Conservation (phyloP, 2,797 vertebrate species). For the Crenichthys baileyi region DNA sequence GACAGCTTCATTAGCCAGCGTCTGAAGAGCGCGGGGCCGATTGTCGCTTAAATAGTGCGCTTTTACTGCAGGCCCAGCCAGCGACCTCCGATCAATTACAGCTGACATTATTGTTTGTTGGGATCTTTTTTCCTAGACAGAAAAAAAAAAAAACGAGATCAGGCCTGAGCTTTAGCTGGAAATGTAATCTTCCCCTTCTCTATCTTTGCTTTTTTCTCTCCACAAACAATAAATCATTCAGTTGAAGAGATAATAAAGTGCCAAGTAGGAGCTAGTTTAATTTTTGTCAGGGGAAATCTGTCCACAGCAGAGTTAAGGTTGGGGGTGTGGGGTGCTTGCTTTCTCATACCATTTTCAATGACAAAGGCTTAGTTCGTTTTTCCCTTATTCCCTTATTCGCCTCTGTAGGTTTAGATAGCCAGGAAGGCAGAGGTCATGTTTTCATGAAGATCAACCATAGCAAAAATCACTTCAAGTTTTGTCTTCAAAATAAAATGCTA, state of each 20-base stretch:
- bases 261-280: conserved; percentile 87
- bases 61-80: conserved; percentile 85
- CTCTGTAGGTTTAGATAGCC: conserved; percentile 54
- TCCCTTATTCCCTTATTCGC: conserved; percentile 60
- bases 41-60: conserved; percentile 88
- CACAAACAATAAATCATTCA: conserved; percentile 92
- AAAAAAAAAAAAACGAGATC: conserved; percentile 71
- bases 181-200: conserved; percentile 86
- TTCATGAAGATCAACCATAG: conserved; percentile 71
- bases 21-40: conserved; percentile 84
- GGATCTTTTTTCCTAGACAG: conserved; percentile 75
- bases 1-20: conserved; percentile 88
- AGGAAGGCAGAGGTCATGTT: conserved; percentile 54
- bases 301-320: conserved; percentile 77
- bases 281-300: conserved; percentile 90
- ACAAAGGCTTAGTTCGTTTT: conserved; percentile 64
- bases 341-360: conserved; percentile 63
- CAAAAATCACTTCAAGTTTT: conserved; percentile 67
- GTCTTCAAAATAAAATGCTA: conserved; percentile 71
- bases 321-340: conserved; percentile 57
- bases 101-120: conserved; percentile 86
- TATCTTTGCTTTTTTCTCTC: conserved; percentile 84
- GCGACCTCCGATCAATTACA: conserved; percentile 84
- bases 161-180: conserved; percentile 80
- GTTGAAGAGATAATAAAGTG: conserved; percentile 91